Base-by-base conservation (phyloP, 2,888 invertebrate species). In the Phortica okadai region DNA sequence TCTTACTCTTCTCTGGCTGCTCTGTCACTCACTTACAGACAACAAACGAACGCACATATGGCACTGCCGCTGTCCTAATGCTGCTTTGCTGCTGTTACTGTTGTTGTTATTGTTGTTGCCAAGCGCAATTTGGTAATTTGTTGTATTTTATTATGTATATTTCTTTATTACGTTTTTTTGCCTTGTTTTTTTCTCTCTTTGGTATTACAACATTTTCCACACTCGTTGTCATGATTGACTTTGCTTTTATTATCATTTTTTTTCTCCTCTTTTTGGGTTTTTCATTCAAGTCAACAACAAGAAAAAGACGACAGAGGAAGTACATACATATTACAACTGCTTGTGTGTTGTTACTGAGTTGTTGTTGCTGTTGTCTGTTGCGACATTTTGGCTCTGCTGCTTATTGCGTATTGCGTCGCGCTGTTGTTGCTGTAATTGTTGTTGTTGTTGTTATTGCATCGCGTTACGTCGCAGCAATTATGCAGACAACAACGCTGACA, bases 171-270 rank as follows among this genome's bases (percentile, higher is more conserved):
- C 45, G 44, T 73, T 33, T 67, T 73, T 67, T 76, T 66, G 73
- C 44, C 59, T 73, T 84, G 77, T 80, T 80, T 76, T 78, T 16
- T 81, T 85, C 84, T 84, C 80, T 80, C 82, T 79, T 84, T 83
- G 69, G 69, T 83, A 78, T 86, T 87, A 81, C 88, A 80, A 82
- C 86, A 85, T 84, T 84, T 69, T 77, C 81, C 78, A 80, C 80
- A 80, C 62, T 73, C 45, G 41, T 69, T 45, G 25, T 42, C 44
- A 14, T 67, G 45, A 21, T 69, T 69, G 69, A 69, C 45, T 69
- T 69, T 69, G 50, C 62, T 25, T 62, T 62, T 62, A 62, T 62
- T 62, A 62, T 62, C 21, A 21, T 16, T 21, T 62, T 25, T 59
- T 25, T 25, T 62, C 6, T 56, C 11, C 16, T 4, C 1, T 33